Base-by-base conservation (phyloP, 2,888 invertebrate species). In the Cataglyphis cursor region DNA sequence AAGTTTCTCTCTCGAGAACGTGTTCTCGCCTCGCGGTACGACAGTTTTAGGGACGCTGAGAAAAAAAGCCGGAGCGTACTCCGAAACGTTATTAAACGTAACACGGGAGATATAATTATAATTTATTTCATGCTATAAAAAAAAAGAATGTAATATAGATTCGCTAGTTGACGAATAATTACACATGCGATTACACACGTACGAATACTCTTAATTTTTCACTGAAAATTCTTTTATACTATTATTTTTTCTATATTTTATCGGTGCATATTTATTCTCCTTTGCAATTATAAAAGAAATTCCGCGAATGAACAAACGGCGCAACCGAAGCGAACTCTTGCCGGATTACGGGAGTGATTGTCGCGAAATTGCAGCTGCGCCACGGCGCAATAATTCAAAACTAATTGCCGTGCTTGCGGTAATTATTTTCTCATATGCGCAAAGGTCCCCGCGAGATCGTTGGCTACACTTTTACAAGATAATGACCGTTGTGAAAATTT, bases 261-360 rank as follows among this genome's bases (percentile, higher is more conserved):
- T 51, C n/a, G 21, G 18, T 12, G 15, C 28, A 61, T 82, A 75
- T 82, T 68, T 80, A 48, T 57, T 35, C 76, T 24, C 44, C n/a
- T 41, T 15, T 10, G 41, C 59, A 44, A 59, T 59, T 80, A 80
- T 59, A 80, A 70, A 80, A 73, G 73, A 72, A 72, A 80, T 80
- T 72, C 75, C 76, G 76, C 62, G 81, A 80, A 24, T 44, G 41
- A 78, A 65, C 80, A 82, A 78, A 65, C 82, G 80, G 59, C 51
- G 21, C 78, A 31, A 48, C 61, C 81, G 81, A 81, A 62, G 51
- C 81, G 62, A 75, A 81, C 64, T 78, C 82, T 82, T 76, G 73
- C 65, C 35, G 78, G 87, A 86, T 86, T 87, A 87, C 76, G 44
- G 18, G 70, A 62, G 73, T 81, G 88, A 87, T 87, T 88, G 74